Base-by-base conservation (phyloP, 2,888 invertebrate species). In the Hyposoter dolosus region DNA sequence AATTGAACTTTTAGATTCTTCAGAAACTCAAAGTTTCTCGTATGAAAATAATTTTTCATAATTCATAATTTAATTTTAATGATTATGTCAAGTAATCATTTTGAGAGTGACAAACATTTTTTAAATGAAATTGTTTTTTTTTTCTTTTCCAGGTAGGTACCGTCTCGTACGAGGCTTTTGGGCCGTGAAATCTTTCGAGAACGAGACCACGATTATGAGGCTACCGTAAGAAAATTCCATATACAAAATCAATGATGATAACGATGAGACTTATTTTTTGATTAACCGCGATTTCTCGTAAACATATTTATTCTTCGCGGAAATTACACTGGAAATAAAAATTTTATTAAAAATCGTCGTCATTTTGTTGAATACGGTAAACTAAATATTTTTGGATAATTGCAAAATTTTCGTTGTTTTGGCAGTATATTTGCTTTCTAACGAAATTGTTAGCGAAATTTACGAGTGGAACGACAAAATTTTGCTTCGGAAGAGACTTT, bases 101-200 rank as follows among this genome's bases (percentile, higher is more conserved):
- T 3, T 28, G 28, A 32, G n/a, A 28, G 17, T 12, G 1, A 32
- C 17, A 3, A 32, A 63, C 19, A 7, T n/a, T 32, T 32, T 32
- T 69, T 28, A 53, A 72, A 82, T 76, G 9, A 60, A 78, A 63
- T 69, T 72, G 86, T 87, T 83, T 87, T 84, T 88, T 87, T 87
- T 91, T 87, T 91, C 50, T 90, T 88, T 93, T 93, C 7, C 93
- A 94, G 94, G 94, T 94, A 94, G 90, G 94, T 93, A 92, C 88
- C 93, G 92, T 90, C 90, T 90, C 91, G 90, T 90, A 88, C 83
- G 87, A 85, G 85, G 83, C 82, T 88, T 90, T 87, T 12, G 82
- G 86, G 82, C 80, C 63, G 63, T 47, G 23, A 79, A 85, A 88
- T 89, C 86, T 89, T 90, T 90, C 89, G 90, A 91, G 90, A 90